These are phyloP conservation scores for Hyppa rectilinea DNA, from an alignment of 2,888 invertebrate genomes.

Conservation along the genomic window DNA sequence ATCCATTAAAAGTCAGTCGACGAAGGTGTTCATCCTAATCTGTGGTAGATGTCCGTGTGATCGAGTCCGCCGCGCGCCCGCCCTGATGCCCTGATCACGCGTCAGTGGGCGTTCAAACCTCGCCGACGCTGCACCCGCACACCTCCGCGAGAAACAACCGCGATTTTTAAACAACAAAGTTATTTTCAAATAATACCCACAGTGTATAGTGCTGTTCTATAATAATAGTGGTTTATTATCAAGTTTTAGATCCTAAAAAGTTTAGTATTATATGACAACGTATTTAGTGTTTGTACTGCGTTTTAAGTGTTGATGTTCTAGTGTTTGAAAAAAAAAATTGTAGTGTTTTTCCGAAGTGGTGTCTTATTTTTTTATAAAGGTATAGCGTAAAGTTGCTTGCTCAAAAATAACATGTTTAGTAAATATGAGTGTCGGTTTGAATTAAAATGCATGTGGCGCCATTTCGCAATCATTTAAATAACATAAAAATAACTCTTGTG, in stretches of 20 bases:
- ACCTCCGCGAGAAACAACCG: conserved; percentile 42
- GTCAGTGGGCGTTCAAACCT: conserved; percentile 65
- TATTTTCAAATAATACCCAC: conserved; percentile 24
- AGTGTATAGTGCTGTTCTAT: conserved; percentile 32
- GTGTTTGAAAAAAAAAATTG: conserved; percentile 40
- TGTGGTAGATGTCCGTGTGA: conserved; percentile 75
- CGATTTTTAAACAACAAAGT: conserved; percentile 51
- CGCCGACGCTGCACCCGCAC: conserved; percentile 46
- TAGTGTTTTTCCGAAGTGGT: conserved; percentile 38
- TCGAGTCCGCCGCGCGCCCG: conserved; percentile 69
- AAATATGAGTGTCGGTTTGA: not conserved
- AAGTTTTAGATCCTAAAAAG: conserved; percentile 39
- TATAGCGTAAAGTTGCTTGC: not conserved
- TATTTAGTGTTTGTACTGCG: conserved; percentile 54
- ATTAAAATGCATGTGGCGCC: conserved; percentile 48
- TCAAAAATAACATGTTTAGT: not conserved
- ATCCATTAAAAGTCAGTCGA: conserved; percentile 74
- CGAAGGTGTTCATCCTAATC: conserved; percentile 77
- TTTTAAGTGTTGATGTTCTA: conserved; percentile 61
- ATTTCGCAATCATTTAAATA: not conserved
- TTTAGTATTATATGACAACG: conserved; percentile 48
- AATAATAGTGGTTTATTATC: conserved; percentile 20
- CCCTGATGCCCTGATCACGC: conserved; percentile 56
- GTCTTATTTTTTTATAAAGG: conserved; percentile 43
- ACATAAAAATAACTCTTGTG: not conserved